A percentile compares a stretch with the other conserved stretches of the same genome.
Conservation (phyloP, 2,888 invertebrate genomes). For the Pseudoips prasinana region DNA sequence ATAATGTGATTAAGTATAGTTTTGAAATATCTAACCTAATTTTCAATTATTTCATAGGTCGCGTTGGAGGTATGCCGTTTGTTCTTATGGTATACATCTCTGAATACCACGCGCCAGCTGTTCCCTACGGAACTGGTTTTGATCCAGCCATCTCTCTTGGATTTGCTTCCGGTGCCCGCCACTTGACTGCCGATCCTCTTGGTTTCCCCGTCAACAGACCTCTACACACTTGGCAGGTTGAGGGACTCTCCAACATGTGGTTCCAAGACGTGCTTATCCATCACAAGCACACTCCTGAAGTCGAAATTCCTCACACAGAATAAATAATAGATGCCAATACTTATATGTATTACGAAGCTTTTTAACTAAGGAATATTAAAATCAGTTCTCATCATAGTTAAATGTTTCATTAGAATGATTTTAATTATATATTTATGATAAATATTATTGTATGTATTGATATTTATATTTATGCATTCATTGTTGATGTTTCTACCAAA, state of each 20-base stretch:
- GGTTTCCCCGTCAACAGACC: slow-evolving; percentile 82
- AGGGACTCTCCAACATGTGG: slow-evolving; percentile 68
- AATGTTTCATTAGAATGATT: too few relatives aligned
- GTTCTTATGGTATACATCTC: slow-evolving; percentile 83
- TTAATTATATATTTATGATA: slow-evolving; percentile 2
- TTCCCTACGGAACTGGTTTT: slow-evolving; percentile 58
- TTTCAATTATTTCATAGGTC: slow-evolving; percentile 43
- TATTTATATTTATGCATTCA: slow-evolving; percentile 12
- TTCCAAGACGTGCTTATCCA: slow-evolving; percentile 75
- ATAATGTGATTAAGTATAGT: background rate
- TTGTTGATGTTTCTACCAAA: slow-evolving; percentile 5
- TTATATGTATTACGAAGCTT: too few relatives aligned
- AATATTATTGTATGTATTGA: slow-evolving; percentile 10
- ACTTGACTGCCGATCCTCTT: slow-evolving; percentile 70
- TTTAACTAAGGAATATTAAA: too few relatives aligned
- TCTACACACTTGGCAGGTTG: slow-evolving; percentile 56
- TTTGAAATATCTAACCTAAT: slow-evolving; percentile 1
- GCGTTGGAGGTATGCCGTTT: slow-evolving; percentile 81
- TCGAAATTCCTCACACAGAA: slow-evolving; percentile 45
- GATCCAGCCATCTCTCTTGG: slow-evolving; percentile 77
- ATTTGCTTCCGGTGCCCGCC: slow-evolving; percentile 66
- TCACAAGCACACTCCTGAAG: slow-evolving; percentile 72
- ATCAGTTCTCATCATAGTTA: too few relatives aligned
- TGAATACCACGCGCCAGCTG: slow-evolving; percentile 68
- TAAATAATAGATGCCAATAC: too few relatives aligned